phyloP scores from a whole-genome alignment of 2,797 vertebrate species.

The Hephaestus fuliginosus region DNA sequence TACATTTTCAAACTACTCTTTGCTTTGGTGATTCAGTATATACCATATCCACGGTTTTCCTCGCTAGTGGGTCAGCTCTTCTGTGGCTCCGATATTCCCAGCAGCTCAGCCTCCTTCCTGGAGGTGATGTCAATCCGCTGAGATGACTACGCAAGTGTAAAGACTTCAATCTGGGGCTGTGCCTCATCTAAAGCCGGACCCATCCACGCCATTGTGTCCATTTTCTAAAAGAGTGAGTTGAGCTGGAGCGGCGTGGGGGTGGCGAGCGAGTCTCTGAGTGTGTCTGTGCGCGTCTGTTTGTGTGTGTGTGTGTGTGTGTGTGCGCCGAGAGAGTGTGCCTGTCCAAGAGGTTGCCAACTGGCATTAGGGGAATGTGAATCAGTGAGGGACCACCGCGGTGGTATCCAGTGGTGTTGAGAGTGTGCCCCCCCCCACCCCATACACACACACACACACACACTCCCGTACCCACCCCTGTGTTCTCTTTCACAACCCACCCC shows the following conservation, averaged over 20 bases:
- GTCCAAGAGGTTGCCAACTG: conserved; percentile 81
- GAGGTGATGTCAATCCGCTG: conserved; percentile 64
- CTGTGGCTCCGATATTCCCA: conserved; percentile 22
- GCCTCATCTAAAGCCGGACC: conserved; percentile 58
- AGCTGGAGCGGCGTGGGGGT: conserved; percentile 52
- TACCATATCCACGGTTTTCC: conserved; percentile 2
- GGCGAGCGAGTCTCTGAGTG: conserved; percentile 27
- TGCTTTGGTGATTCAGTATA: conserved; percentile 24
- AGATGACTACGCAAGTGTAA: conserved; percentile 56
- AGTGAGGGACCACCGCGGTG: conserved; percentile 76
- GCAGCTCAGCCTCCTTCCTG: conserved; percentile 45
- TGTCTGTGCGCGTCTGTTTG: conserved; percentile 15
- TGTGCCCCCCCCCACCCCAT: conserved; percentile 21
- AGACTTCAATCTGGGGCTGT: conserved; percentile 63
- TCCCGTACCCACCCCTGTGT: conserved; percentile 35
- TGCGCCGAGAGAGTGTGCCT: conserved; percentile 56
- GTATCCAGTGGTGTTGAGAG: conserved; percentile 74
- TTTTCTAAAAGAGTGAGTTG: conserved; percentile 68
- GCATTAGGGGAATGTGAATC: conserved; percentile 80
- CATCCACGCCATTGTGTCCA: conserved; percentile 72
- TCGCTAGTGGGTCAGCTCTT: conserved; percentile 30
- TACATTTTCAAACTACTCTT: not conserved
- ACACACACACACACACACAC: not conserved
- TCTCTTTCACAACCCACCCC: conserved; percentile 59
- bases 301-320: conserved; percentile 31